Evolutionary conservation across 2,888 invertebrate species (phyloP), one percentile per base, ranked within the genome.

Genomic region (Bombyx huttoni): DNA sequence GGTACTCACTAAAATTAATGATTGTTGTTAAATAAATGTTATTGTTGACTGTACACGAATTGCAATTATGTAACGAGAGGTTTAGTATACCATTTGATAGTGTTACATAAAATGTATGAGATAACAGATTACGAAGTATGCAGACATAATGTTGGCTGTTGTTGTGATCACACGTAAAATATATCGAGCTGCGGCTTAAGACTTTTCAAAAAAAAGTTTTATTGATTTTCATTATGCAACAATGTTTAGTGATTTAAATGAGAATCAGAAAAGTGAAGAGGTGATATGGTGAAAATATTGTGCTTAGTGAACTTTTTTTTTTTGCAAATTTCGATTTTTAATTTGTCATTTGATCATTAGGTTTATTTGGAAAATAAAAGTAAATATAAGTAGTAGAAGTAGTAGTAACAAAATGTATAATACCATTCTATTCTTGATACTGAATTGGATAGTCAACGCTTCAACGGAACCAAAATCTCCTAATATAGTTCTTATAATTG

Each of bases 401-500:
- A n/a, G n/a, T n/a, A n/a, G n/a, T n/a, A n/a, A 40, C 9, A 7
- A 40, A 40, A 40, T 40, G 40, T 40, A 40, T 40, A 40, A 40
- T 7, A 10, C 1, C 12, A 12, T 40, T 12, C 12, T 40, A 10
- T 40, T 40, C 8, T 40, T 40, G 12, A 12, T 40, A 40, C 12
- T 40, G 8, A 40, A 10, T 12, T 40, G 40, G 8, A 40, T 40
- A 40, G 40, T 40, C 7, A 40, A 40, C 40, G 12, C 1, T 40
- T 40, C 40, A 45, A 51, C 40, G 46, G 47, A 47, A 53, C 9
- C 14, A 8, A 40, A 48, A 3, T 48, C 50, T 12, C 61, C 94
- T 7, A 91, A 96, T 77, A 92, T 96, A 55, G 90, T 96, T 51
- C 87, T 95, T 48, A 93, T 96, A 57, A 78, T 96, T 56, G 94